Evolutionary conservation across 2,113 vertebrate genomes (phyloP).

Genomic region (Chaenogobius annularis): DNA sequence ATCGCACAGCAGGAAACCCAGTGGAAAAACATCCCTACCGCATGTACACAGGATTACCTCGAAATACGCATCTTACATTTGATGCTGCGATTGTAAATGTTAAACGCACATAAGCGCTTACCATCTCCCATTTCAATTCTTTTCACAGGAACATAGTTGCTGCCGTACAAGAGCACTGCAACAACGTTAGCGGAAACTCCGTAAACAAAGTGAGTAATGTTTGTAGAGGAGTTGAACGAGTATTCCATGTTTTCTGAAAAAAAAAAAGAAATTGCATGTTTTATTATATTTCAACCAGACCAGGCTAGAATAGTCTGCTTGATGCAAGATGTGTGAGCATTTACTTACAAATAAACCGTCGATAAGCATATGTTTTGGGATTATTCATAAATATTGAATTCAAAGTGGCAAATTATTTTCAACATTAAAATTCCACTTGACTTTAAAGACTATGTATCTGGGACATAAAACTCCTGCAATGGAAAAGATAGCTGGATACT

Average conservation of each 20-base stretch:
- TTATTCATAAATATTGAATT: too few relatives aligned
- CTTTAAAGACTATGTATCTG: too few relatives aligned
- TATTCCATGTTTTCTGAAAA: background rate
- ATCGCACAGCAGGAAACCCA: constrained; percentile 87
- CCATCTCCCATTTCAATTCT: constrained; percentile 87
- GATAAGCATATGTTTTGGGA: too few relatives aligned
- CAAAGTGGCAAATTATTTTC: too few relatives aligned
- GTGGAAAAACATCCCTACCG: constrained; percentile 89
- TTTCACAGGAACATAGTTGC: constrained; percentile 88
- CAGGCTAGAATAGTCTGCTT: too few relatives aligned
- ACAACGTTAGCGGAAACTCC: constrained; percentile 79
- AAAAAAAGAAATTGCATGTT: background rate
- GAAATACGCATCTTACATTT: background rate
- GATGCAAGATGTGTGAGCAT: too few relatives aligned
- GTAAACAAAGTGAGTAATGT: constrained; percentile 66
- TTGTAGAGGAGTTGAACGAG: constrained; percentile 50
- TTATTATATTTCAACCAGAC: background rate
- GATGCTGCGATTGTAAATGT: background rate
- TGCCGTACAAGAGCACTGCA: constrained; percentile 84
- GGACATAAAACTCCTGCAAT: too few relatives aligned
- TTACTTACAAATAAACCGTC: too few relatives aligned
- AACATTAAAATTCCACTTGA: too few relatives aligned
- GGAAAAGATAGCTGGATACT: too few relatives aligned
- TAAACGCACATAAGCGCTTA: constrained; percentile 49
- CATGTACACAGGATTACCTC: background rate